Evolutionary conservation across 2,113 vertebrate genomes (phyloP).

Genomic region (Trogon melanurus): DNA sequence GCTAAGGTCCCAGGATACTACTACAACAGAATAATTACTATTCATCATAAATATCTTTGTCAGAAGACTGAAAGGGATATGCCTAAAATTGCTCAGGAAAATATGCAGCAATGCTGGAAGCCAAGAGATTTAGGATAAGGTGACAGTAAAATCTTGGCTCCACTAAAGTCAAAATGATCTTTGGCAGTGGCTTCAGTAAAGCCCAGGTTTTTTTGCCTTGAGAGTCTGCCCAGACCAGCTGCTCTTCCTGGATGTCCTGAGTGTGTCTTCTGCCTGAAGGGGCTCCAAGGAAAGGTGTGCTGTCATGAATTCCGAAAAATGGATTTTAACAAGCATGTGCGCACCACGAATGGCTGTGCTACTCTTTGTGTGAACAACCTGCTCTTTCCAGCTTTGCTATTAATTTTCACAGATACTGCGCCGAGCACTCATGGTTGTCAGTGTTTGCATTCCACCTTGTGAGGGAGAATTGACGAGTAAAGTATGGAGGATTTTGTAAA

Average conservation of each 20-base stretch:
- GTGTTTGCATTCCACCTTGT: neutral
- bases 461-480: neutral
- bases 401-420: neutral
- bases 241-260: neutral
- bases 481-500: neutral
- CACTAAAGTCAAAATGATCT: conserved; percentile 1
- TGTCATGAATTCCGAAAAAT: neutral
- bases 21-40: conserved; percentile 15
- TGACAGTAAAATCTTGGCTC: conserved; percentile 47
- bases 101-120: neutral
- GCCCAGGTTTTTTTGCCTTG: conserved; percentile 33
- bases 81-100: conserved; percentile 33
- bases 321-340: neutral
- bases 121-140: conserved; percentile 32
- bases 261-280: neutral
- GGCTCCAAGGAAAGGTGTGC: conserved; percentile 5
- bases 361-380: neutral
- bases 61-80: neutral
- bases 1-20: neutral
- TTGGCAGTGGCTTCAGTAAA: neutral
- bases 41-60: conserved; percentile 28
- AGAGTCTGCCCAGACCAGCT: conserved; percentile 36
- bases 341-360: neutral
- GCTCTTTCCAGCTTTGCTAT: neutral
- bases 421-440: neutral